These are phyloP conservation scores for Pomacea canaliculata DNA, from an alignment of 2,888 invertebrate genomes.

Conservation along the genomic window DNA sequence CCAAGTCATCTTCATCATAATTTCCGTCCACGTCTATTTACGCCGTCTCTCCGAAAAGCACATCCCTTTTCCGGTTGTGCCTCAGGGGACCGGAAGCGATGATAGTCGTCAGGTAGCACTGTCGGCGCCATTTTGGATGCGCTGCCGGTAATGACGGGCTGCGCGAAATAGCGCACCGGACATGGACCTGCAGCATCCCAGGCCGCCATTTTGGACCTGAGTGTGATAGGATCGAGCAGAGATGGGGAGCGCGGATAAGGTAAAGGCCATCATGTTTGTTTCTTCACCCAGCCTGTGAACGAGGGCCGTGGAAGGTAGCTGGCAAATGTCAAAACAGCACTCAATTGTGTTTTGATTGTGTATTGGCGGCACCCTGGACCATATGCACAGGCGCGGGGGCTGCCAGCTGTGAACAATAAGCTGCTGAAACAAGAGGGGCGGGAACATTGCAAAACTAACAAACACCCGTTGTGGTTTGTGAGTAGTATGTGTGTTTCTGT, in stretches of 20 bases:
- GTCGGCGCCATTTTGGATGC: constrained; percentile 21
- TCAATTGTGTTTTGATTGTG: constrained; percentile 22
- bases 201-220: background rate
- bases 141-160: background rate
- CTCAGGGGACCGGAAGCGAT: constrained; percentile 8
- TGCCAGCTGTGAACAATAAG: constrained; percentile 1
- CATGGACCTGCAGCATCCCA: background rate
- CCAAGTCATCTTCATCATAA: background rate
- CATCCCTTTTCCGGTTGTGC: constrained; percentile 7
- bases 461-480: background rate
- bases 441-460: background rate
- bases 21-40: background rate
- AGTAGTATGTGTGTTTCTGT: background rate
- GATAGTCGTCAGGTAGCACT: constrained; percentile 16
- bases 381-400: background rate
- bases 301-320: constrained; percentile 1
- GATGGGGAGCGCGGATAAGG: constrained; percentile 18
- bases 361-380: background rate
- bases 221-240: constrained; percentile 14
- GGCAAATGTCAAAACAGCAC: constrained; percentile 24
- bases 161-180: constrained; percentile 4
- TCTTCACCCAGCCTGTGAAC: constrained; percentile 8
- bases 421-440: background rate
- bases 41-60: background rate
- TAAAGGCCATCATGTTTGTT: constrained; percentile 23